phyloP scores from a whole-genome alignment of 1,140 invertebrate species.

The Halictus rubicundus region DNA sequence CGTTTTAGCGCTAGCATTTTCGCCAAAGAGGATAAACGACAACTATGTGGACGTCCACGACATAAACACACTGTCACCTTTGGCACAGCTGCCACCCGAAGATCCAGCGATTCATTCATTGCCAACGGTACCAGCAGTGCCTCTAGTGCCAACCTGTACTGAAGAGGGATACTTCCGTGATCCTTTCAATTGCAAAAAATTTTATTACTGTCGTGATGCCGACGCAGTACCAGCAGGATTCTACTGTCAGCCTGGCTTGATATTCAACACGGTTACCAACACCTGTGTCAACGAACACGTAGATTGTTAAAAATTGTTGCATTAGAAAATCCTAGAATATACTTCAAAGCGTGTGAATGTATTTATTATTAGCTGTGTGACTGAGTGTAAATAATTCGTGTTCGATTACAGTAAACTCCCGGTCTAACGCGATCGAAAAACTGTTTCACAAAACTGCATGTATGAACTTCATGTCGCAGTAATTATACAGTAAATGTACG shows the following conservation, averaged over 20 bases:
- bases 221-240: conserved; percentile 14
- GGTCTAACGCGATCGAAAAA: too few relatives aligned
- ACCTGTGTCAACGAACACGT: conserved; percentile 19
- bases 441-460: too few relatives aligned
- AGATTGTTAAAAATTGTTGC: conserved; percentile 14
- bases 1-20: neutral
- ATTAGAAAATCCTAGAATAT: neutral
- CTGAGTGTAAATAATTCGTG: neutral
- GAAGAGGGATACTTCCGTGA: conserved; percentile 39
- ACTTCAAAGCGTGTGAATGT: neutral
- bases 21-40: neutral
- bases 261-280: conserved; percentile 27
- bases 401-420: too few relatives aligned
- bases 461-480: too few relatives aligned
- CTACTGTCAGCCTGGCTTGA: conserved; percentile 31
- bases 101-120: conserved; percentile 46
- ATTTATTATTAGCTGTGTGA: conserved; percentile 3
- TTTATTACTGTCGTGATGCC: conserved; percentile 35
- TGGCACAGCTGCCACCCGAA: conserved; percentile 17
- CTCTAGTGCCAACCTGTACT: conserved; percentile 21
- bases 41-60: conserved; percentile 25
- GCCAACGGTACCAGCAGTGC: conserved; percentile 24
- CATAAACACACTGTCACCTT: neutral
- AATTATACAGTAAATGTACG: too few relatives aligned
- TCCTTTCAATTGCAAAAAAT: conserved; percentile 47